Evolutionary conservation across 2,888 invertebrate species (phyloP).

Genomic region (Cactoblastis cactorum): DNA sequence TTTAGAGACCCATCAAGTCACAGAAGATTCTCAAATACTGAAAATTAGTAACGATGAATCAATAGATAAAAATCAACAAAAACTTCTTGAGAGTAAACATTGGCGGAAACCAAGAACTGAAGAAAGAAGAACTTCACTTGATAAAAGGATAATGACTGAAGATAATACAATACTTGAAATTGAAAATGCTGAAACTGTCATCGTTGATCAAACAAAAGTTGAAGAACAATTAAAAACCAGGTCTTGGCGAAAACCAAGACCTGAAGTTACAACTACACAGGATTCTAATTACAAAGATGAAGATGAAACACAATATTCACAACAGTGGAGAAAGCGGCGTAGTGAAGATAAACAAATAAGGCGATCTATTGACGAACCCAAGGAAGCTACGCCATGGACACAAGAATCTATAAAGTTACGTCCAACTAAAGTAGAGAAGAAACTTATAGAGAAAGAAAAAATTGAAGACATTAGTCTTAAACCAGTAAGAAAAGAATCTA

Average conservation of each 20-base stretch:
- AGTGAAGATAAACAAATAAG: slow-evolving; percentile 29
- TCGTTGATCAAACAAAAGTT: slow-evolving; percentile 20
- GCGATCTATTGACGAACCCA: slow-evolving; percentile 34
- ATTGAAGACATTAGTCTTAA: slow-evolving; percentile 63
- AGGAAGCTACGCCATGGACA: slow-evolving; percentile 75
- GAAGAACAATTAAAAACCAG: slow-evolving; percentile 18
- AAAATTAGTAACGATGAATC: slow-evolving; percentile 9
- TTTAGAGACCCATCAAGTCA: slow-evolving; percentile 1
- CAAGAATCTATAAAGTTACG: slow-evolving; percentile 81
- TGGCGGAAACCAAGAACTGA: slow-evolving; percentile 42
- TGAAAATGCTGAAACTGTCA: slow-evolving; percentile 10
- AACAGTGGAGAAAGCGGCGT: slow-evolving; percentile 26
- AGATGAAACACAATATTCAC: slow-evolving; percentile 15
- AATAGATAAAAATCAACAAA: background rate
- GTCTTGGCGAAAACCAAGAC: slow-evolving; percentile 23
- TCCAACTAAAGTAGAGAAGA: slow-evolving; percentile 79
- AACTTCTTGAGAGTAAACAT: slow-evolving; percentile 27
- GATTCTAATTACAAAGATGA: slow-evolving; percentile 17
- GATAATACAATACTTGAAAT: slow-evolving; percentile 10
- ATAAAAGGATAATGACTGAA: slow-evolving; percentile 13
- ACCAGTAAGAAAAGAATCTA: slow-evolving; percentile 55
- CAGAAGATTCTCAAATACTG: slow-evolving; percentile 23
- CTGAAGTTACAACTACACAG: slow-evolving; percentile 15
- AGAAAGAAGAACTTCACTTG: slow-evolving; percentile 18
- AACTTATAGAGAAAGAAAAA: slow-evolving; percentile 75